Base-by-base conservation (phyloP, 1,140 invertebrate species). In the Meloidogyne floridensis region DNA sequence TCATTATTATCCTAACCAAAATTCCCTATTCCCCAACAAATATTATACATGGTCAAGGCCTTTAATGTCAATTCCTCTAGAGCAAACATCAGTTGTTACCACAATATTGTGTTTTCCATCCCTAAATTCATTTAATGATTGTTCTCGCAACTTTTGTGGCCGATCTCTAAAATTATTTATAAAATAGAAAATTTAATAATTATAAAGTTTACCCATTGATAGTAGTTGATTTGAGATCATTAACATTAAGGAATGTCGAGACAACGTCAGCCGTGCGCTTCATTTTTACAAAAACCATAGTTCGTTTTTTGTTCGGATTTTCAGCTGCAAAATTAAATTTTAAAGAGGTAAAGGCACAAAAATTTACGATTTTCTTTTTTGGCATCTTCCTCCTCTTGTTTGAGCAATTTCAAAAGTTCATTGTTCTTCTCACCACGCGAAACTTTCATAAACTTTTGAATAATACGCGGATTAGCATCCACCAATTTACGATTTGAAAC, bases 1-100 rank as follows among this genome's bases (percentile, higher is more conserved):
- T 32, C 32, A 32, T 32, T 32, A 32, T 32, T 32, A 32, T 32
- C 32, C 32, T 32, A 32, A 32, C 32, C 32, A 32, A 32, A 32
- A 32, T 32, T 32, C 32, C 32, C 32, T 32, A 32, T 32, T 32
- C 32, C 32, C 32, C 32, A 32, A 32, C 32, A 32, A 32, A 32
- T 32, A 32, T 32, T 32, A 32, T 42, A 86, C 94, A 92, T 93
- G 95, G 92, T 95, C 95, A 4, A 97, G 93, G 88, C 96, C 95
- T 90, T 94, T 94, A 65, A 97, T 95, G 90, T 98, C 95, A 75
- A 97, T 93, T 42, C 96, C 95, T 85, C 95, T 92, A 47, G 95
- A 95, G 0, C 95, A 95, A 20, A 97, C 94, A 92, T 97, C 96
- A 32, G 96, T 97, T 2, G 95, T 95, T 32, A 97, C 93, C n/a